Evolutionary conservation across 1,140 invertebrate genomes (phyloP), one percentile per base, ranked within the genome.

Genomic region (Acromyrmex echinatior): DNA sequence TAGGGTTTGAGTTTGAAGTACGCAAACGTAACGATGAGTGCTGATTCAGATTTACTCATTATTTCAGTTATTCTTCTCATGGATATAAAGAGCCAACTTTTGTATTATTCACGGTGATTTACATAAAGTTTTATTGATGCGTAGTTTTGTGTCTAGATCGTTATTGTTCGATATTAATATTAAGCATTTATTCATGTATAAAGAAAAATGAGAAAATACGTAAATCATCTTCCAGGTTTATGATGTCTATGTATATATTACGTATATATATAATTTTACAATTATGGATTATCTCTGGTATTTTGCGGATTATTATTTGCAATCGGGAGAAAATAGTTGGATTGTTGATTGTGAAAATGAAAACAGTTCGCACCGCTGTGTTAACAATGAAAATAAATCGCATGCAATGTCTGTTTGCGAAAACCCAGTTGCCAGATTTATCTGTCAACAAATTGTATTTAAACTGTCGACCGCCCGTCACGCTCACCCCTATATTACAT

Each of bases 401-500:
- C 39, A 62, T 62, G 80, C 56, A 28, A 51, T 84, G 70, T 18
- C 21, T 56, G 70, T 84, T 84, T 76, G 80, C 80, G 56, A 62
- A 63, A 84, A 62, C 80, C 45, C 56, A 84, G 70, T 74, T 84
- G 56, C 60, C 70, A 31, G 39, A 68, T 84, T 84, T 84, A 74
- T 84, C n/a, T 28, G 80, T 84, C 80, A 74, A 84, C 56, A 76
- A 74, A 82, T 84, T 84, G 56, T 84, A 74, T 84, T 84, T 84
- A 84, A 84, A 84, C 80, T 63, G 70, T 84, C 80, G 56, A 39
- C 58, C 70, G 70, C 31, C 74, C 7, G 70, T 74, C 56, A 84
- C 39, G 25, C 99, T 49, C 39, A 18, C 80, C 25, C n/a, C 16
- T 62, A 60, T 56, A 28, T 84, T 74, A 39, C 39, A 12, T 6